Conservation (phyloP, 1,140 invertebrate species). For the Drosophila neocordata region DNA sequence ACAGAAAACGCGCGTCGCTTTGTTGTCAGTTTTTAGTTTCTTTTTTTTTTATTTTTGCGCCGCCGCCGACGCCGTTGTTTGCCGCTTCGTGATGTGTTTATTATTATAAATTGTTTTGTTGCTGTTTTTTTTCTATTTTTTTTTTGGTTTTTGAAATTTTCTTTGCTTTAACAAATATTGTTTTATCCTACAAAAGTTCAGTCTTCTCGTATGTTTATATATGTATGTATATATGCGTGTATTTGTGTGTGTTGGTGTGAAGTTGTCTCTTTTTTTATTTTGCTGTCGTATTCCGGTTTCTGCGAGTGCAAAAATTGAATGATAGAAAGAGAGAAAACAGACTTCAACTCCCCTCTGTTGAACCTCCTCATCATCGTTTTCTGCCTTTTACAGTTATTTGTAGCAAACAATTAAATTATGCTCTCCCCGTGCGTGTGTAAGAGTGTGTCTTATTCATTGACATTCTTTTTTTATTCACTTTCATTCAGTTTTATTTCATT, state of each 20-base stretch:
- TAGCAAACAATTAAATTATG: constrained; percentile 61
- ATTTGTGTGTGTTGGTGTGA: constrained; percentile 26
- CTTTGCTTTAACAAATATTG: constrained; percentile 15
- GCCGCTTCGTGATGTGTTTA: constrained; percentile 6
- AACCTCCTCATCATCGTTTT: neutral
- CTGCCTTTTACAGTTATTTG: constrained; percentile 62
- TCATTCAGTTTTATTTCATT: constrained; percentile 43
- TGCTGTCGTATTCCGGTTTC: constrained; percentile 53
- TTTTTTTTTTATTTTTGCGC: constrained; percentile 31
- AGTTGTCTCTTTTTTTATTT: constrained; percentile 57
- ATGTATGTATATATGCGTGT: constrained; percentile 27
- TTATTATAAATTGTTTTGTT: constrained; percentile 22
- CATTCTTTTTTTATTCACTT: constrained; percentile 37
- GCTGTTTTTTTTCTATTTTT: constrained; percentile 35
- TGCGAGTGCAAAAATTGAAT: constrained; percentile 42
- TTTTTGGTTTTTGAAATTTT: constrained; percentile 17
- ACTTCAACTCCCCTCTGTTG: neutral
- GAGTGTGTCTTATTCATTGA: constrained; percentile 54
- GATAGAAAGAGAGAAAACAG: constrained; percentile 33
- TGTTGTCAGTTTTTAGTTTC: constrained; percentile 57
- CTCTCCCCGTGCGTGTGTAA: constrained; percentile 20
- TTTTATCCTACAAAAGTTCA: constrained; percentile 23
- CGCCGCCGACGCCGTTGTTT: constrained; percentile 7
- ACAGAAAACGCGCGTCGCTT: constrained; percentile 70
- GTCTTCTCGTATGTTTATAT: constrained; percentile 23